Conservation (phyloP, 2,797 vertebrate species). For the Synaphobranchus kaupii region DNA sequence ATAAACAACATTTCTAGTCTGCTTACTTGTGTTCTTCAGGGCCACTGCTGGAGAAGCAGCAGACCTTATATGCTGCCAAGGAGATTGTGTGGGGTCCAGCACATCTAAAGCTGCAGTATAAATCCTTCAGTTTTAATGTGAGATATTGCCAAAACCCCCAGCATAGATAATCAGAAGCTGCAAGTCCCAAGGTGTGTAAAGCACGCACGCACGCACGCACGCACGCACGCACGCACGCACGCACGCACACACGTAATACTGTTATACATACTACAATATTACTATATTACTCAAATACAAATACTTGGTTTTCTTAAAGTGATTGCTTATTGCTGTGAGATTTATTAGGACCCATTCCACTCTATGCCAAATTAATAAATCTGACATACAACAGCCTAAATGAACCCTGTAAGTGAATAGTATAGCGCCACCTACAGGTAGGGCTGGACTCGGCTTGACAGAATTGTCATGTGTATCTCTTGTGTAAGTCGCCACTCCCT, state of each 20-base stretch:
- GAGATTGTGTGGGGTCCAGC: neutral
- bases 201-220: neutral
- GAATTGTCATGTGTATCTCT: neutral
- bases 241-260: neutral
- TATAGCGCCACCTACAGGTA: neutral
- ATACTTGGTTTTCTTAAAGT: neutral
- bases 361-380: neutral
- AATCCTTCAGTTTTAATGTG: slow-evolving; percentile 8
- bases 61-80: neutral
- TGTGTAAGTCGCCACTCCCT: neutral
- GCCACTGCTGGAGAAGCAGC: neutral
- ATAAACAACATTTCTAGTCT: slow-evolving; percentile 33
- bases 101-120: neutral
- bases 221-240: too few relatives aligned
- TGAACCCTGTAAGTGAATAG: neutral
- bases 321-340: neutral
- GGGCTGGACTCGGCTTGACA: neutral
- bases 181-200: neutral
- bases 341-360: neutral
- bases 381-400: neutral
- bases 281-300: neutral
- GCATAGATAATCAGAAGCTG: neutral
- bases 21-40: neutral
- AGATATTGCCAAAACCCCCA: neutral
- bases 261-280: neutral